Evolutionary conservation across 2,113 vertebrate species (phyloP), one percentile per base, ranked within the genome.

Genomic region (Todiramphus chloris): DNA sequence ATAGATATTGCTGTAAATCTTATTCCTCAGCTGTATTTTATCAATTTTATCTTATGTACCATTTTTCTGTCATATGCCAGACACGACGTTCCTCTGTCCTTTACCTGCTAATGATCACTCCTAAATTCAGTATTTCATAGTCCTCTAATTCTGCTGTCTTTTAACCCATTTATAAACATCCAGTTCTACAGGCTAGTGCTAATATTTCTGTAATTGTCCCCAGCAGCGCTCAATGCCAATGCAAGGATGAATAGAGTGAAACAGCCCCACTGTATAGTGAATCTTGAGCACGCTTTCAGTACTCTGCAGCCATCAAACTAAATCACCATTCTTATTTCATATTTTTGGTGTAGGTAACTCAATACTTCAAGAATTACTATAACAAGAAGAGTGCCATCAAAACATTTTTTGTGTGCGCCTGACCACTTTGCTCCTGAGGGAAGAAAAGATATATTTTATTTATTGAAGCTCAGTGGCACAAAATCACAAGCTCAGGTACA

Each of bases 1-100:
- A 74, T 28, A 94, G 85, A 37, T 92, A 83, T 12, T 80, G 73
- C 92, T 80, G 68, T 88, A 95, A 96, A 95, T 93, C 78, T 92
- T 87, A 88, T 67, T 96, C 55, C 70, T 88, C 50, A 70, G 55
- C 70, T 66, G 44, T 73, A 90, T 87, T 94, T 94, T 55, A 91
- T 79, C 59, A 85, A 33, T 78, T 73, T 87, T 80, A 85, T 53
- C 31, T 83, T 67, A 80, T 1, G 37, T 41, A 85, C 55, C 62
- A 41, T 84, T 69, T 48, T 92, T 90, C 83, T 92, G 59, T 77
- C 86, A 33, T 30, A 59, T 6, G n/a, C 56, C 93, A 92, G 60
- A 63, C 69, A 77, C 76, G 60, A 74, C 33, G 46, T 43, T 93
- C 76, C 60, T 43, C 90, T 51, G 46, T 19, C 51, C 80, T 83